Conservation (phyloP, 2,888 invertebrate genomes). For the Spialia ferax region DNA sequence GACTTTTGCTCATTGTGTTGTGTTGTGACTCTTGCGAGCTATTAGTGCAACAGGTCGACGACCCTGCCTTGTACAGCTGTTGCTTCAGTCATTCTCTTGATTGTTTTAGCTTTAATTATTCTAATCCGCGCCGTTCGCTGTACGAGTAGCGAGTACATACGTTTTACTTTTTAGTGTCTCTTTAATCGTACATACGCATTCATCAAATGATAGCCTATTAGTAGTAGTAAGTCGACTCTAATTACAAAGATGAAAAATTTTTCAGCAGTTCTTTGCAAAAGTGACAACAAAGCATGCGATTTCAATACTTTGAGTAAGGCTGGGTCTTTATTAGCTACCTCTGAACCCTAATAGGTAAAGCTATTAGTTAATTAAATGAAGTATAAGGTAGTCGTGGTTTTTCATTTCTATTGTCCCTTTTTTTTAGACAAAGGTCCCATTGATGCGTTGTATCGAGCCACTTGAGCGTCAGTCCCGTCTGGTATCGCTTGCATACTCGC, state of each 20-base stretch:
- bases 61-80: constrained; percentile 23
- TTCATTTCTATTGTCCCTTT: neutral
- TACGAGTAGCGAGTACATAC: neutral
- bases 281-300: neutral
- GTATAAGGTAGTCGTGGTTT: too few relatives aligned
- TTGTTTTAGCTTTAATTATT: constrained; percentile 20
- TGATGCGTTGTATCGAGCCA: neutral
- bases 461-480: neutral
- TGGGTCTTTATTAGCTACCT: too few relatives aligned
- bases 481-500: neutral
- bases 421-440: too few relatives aligned
- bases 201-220: too few relatives aligned
- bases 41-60: constrained; percentile 35
- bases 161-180: neutral
- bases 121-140: neutral
- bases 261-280: neutral
- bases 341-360: too few relatives aligned
- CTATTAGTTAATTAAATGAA: too few relatives aligned
- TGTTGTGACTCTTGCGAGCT: constrained; percentile 21
- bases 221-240: too few relatives aligned
- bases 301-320: too few relatives aligned
- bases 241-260: neutral
- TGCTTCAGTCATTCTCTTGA: constrained; percentile 6
- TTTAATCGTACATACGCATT: too few relatives aligned
- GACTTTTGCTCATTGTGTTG: constrained; percentile 18